These are phyloP conservation scores for Apamea epomidion DNA, from an alignment of 2,888 invertebrate species.

Conservation along the genomic window DNA sequence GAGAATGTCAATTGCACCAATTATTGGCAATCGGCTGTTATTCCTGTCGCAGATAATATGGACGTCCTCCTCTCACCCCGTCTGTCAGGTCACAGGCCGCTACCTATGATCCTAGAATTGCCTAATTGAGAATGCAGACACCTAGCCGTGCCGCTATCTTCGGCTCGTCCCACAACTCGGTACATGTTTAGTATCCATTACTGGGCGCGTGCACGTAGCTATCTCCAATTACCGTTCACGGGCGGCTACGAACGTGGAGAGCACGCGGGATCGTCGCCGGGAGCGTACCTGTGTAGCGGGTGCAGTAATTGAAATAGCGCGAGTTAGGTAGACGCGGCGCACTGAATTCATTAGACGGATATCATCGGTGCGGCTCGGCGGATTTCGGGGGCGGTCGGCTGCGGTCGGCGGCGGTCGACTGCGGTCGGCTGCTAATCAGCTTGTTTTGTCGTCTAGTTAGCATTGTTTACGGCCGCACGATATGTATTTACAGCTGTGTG, in stretches of 20 bases:
- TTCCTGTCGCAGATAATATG: constrained; percentile 53
- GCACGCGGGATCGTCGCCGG: constrained; percentile 40
- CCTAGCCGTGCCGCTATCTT: constrained; percentile 49
- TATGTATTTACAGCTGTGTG: constrained; percentile 40
- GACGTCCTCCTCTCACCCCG: constrained; percentile 68
- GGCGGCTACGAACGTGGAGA: constrained; percentile 54
- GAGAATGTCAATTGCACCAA: constrained; percentile 69
- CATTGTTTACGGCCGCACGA: constrained; percentile 59
- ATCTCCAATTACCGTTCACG: constrained; percentile 59
- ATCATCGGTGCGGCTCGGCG: constrained; percentile 44
- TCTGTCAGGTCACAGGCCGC: constrained; percentile 44
- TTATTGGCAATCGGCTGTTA: constrained; percentile 66
- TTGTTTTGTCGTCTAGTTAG: constrained; percentile 64
- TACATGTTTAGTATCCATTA: constrained; percentile 64
- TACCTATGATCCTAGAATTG: constrained; percentile 66
- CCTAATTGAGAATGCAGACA: constrained; percentile 74
- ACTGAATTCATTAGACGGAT: constrained; percentile 68
- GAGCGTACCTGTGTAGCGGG: constrained; percentile 41
- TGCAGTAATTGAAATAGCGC: constrained; percentile 69
- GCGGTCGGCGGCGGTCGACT: constrained; percentile 12
- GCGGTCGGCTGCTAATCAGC: constrained; percentile 56
- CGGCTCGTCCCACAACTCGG: constrained; percentile 35
- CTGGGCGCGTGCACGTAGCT: constrained; percentile 63
- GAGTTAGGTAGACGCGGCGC: constrained; percentile 55
- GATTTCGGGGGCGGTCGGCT: constrained; percentile 13